Base-by-base conservation (phyloP, 2,113 vertebrate species). In the Geococcyx californianus region DNA sequence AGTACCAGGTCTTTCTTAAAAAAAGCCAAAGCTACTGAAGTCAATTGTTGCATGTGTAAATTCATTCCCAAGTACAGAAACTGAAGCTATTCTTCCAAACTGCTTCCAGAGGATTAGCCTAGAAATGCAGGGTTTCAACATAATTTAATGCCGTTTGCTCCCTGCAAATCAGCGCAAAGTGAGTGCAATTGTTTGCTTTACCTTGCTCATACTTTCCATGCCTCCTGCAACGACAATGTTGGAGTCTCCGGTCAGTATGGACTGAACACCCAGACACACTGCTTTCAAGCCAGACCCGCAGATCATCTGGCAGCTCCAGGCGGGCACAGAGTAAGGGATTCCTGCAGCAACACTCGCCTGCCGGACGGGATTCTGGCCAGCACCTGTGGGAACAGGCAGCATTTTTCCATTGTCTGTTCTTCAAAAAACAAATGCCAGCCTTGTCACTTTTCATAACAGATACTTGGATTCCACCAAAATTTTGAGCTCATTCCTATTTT, bases 181-280 rank as follows among this genome's bases (percentile, higher is more conserved):
- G 0, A 69, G n/a, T 4, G 36, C 14, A 13, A 63, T 7, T 5
- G 2, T 14, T 40, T 45, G 73, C 55, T 97, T 95, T 94, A 99
- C 99, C 98, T 98, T 98, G 98, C 99, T 99, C 99, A 99, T 99
- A 44, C 96, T 99, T 90, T 99, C 99, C 99, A 99, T 99, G 90
- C 99, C 99, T 44, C 99, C 99, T 40, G 99, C 99, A 0, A 99
- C 98, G 89, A 99, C 99, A 16, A 99, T 94, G 62, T 94, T 97
- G 68, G 99, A 97, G 62, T 99, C 99, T 62, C 98, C 99, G 0
- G 38, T 66, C 92, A 95, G 94, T 84, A 99, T 98, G 63, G 99
- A 98, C 97, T 99, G 99, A 70, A 98, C 98, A 64, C 98, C 99
- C 21, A 99, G 98, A 77, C 99, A 99, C 26, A 99, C 98, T 0